Evolutionary conservation across 2,113 vertebrate genomes (phyloP).

Genomic region (Phalacrocorax aristotelis): DNA sequence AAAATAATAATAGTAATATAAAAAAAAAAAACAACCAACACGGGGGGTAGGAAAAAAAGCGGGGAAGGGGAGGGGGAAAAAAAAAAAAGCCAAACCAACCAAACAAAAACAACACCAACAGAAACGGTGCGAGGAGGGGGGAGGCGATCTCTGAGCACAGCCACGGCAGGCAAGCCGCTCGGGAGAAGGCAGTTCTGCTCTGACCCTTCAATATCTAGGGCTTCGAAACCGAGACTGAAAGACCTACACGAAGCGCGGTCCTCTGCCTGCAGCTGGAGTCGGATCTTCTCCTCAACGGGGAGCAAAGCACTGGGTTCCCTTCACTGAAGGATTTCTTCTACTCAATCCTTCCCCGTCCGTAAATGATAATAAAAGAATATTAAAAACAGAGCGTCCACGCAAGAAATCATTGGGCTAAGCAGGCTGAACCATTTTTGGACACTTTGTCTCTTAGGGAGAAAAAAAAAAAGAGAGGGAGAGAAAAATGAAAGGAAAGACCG

Average conservation of each 20-base stretch:
- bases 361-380: background rate
- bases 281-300: background rate
- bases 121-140: background rate
- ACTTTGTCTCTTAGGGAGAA: background rate
- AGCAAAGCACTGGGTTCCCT: background rate
- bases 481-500: rapidly evolving
- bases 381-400: background rate
- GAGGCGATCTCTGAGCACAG: background rate
- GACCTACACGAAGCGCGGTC: background rate
- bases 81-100: background rate
- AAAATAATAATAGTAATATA: background rate
- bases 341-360: background rate
- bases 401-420: background rate
- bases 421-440: background rate
- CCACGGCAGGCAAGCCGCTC: background rate
- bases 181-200: conserved; percentile 3
- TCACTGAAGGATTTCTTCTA: background rate
- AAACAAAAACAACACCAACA: background rate
- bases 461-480: background rate
- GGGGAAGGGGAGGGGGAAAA: background rate
- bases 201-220: background rate
- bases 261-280: background rate
- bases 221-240: background rate
- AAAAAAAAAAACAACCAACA: background rate
- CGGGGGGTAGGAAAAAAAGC: rapidly evolving